Conservation (phyloP, 1,140 invertebrate species). For the Cyphomyrmex costatus region DNA sequence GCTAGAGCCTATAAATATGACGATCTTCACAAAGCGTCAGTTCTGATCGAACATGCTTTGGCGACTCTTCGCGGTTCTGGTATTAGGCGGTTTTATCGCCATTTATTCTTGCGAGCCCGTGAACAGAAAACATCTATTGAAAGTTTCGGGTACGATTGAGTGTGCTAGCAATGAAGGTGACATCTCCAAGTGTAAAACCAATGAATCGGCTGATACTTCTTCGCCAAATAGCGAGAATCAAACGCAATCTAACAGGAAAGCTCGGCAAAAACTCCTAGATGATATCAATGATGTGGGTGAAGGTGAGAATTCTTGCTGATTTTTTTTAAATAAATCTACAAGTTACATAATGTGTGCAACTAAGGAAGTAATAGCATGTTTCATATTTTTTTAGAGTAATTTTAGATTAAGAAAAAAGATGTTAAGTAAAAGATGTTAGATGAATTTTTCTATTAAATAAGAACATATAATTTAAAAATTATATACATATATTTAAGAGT, state of each 20-base stretch:
- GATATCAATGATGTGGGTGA: background rate
- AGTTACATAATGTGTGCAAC: background rate
- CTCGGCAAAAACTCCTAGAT: background rate
- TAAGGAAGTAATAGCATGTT: background rate
- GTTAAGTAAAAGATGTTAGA: background rate
- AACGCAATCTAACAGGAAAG: background rate
- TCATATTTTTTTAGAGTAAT: background rate
- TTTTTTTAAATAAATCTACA: background rate
- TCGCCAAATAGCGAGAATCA: background rate
- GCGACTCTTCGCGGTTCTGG: conserved; percentile 72
- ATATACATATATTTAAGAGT: background rate
- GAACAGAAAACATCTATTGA: background rate
- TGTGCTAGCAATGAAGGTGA: background rate
- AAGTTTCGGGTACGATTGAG: conserved; percentile 16
- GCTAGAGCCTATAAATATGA: conserved; percentile 83
- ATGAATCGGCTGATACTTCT: background rate
- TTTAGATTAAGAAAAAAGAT: background rate
- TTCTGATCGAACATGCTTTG: conserved; percentile 83
- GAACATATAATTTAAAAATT: background rate
- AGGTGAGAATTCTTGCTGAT: background rate
- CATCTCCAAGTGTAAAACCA: conserved; percentile 7
- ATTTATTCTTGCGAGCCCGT: conserved; percentile 41
- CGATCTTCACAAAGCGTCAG: conserved; percentile 73
- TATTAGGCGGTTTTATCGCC: conserved; percentile 70
- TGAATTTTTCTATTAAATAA: background rate